phyloP scores from a whole-genome alignment of 1,140 invertebrate genomes.

The Drosophila navojoa region DNA sequence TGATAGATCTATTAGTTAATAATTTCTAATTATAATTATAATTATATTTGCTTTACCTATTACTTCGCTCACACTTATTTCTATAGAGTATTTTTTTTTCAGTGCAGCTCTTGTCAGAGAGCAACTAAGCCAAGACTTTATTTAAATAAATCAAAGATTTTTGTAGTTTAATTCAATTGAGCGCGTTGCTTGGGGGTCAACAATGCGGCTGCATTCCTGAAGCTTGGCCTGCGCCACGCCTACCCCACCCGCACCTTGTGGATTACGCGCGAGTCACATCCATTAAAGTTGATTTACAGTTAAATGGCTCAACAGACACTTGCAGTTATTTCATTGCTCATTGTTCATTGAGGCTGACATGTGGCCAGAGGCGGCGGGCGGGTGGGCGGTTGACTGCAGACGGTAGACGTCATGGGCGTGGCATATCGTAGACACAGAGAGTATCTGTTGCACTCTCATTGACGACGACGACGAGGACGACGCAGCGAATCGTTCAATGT shows the following conservation, averaged over 20 bases:
- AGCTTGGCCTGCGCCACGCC: slow-evolving; percentile 8
- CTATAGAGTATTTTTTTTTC: background rate
- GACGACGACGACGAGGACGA: background rate
- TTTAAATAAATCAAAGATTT: slow-evolving; percentile 9
- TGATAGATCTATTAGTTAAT: background rate
- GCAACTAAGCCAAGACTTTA: background rate
- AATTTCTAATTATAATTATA: too few relatives aligned
- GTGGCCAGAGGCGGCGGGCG: background rate
- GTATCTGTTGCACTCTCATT: slow-evolving; percentile 52
- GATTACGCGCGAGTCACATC: slow-evolving; percentile 35
- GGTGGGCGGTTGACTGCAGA: background rate
- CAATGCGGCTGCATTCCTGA: slow-evolving; percentile 23
- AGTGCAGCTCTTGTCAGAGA: background rate
- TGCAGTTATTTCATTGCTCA: slow-evolving; percentile 15
- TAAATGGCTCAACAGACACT: slow-evolving; percentile 36
- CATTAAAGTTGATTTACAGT: slow-evolving; percentile 39
- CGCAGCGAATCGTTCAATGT: slow-evolving; percentile 22
- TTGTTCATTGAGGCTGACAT: slow-evolving; percentile 15
- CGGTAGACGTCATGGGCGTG: background rate
- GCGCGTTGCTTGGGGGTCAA: slow-evolving; percentile 13
- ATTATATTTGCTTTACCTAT: too few relatives aligned
- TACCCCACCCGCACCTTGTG: background rate
- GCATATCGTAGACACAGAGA: slow-evolving; percentile 2
- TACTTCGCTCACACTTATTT: too few relatives aligned
- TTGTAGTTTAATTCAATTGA: slow-evolving; percentile 35